These are phyloP conservation scores for Agrochola macilenta DNA, from an alignment of 2,888 invertebrate genomes.

Conservation along the genomic window DNA sequence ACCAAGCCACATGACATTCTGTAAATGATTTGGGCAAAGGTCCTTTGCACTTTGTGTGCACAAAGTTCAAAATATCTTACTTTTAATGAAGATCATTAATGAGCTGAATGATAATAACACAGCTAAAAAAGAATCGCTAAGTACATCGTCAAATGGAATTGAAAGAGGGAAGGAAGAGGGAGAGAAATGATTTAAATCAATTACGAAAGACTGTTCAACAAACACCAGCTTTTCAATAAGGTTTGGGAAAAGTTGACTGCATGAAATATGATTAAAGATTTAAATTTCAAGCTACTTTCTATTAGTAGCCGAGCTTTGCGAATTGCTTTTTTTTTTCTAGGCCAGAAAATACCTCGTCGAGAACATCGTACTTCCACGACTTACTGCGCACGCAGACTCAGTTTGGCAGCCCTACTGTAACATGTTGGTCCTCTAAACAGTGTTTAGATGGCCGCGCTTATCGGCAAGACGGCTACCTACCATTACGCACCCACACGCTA, in stretches of 20 bases:
- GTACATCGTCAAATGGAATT: background rate
- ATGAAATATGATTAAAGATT: background rate
- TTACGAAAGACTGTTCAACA: background rate
- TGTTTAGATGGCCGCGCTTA: conserved; percentile 51
- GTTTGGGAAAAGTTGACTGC: too few relatives aligned
- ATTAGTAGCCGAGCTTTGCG: background rate
- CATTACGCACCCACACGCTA: conserved; percentile 62
- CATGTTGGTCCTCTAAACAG: conserved; percentile 37
- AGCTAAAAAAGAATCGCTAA: background rate
- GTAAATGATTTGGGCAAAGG: background rate
- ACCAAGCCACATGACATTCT: background rate
- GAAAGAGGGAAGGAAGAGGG: background rate
- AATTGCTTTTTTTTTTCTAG: background rate
- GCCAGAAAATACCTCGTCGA: background rate
- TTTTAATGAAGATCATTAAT: background rate
- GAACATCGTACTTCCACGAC: background rate
- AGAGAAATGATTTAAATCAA: background rate
- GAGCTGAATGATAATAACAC: background rate
- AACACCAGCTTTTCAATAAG: too few relatives aligned
- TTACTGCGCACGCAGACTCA: background rate
- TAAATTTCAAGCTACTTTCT: background rate
- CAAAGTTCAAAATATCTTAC: background rate
- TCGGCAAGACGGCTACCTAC: conserved; percentile 56
- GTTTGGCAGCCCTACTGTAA: conserved; percentile 39
- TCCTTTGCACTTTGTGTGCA: background rate